Evolutionary conservation across 2,888 invertebrate species (phyloP), one percentile per base, ranked within the genome.

Genomic region (Clostera curtula): DNA sequence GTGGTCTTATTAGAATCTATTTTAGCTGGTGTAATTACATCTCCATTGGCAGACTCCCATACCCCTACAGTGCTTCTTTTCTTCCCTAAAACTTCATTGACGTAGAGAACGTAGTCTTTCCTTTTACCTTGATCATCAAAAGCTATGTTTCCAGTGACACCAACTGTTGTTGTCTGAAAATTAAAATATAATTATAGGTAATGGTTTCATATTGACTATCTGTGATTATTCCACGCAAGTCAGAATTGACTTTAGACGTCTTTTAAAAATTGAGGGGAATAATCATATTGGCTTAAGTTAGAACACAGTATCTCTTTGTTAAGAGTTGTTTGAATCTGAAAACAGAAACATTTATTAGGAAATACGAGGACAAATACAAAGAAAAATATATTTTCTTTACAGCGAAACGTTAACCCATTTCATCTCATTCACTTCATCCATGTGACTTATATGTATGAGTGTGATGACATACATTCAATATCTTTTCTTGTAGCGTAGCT

Each of bases 41-140:
- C 80, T 28, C 86, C 85, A 11, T 84, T 85, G 0, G 44, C 43
- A 0, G 77, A 72, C 4, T 62, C 53, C 82, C 82, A 83, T 14
- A 35, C 54, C 1, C 77, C 82, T 14, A 75, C 56, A 1, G 65
- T 71, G 19, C 59, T 46, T 19, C 56, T 46, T 31, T 51, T 45
- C 5, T 54, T 54, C 5, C 65, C 35, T 25, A 66, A 51, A 27
- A 79, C 73, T 40, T 93, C 84, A 50, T 92, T 91, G 21, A 92
- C 85, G 49, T 90, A 88, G 12, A 93, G 70, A 14, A 85, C 84
- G 50, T 92, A 91, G 53, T 90, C 88, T 0, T 87, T 84, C 35
- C 93, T 79, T 48, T 86, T 87, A 1, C 93, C 93, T 45, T 83
- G 77, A 33, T 86, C 79, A 60, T 92, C 88, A 55, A 92, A 91